These are phyloP conservation scores for Neocrepidodera transversa DNA, from an alignment of 2,888 invertebrate species.

Conservation along the genomic window DNA sequence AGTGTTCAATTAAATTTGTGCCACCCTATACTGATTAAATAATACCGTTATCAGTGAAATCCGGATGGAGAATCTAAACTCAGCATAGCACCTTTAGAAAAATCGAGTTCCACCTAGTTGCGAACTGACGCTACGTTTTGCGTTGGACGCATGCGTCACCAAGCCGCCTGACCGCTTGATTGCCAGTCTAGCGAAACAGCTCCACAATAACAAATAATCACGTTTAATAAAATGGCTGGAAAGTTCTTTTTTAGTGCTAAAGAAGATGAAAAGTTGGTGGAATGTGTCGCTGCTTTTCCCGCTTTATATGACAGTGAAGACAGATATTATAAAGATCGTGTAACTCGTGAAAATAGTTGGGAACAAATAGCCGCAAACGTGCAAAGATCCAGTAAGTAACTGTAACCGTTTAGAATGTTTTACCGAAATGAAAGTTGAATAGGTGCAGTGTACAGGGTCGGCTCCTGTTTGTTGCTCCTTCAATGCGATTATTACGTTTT, in stretches of 20 bases:
- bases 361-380: neutral
- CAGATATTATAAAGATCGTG: conserved; percentile 2
- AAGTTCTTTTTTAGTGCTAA: conserved; percentile 5
- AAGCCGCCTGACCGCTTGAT: neutral
- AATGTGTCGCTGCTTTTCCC: conserved; percentile 2
- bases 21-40: too few species aligned
- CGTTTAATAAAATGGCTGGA: neutral
- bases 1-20: too few species aligned
- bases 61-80: too few species aligned
- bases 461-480: too few species aligned
- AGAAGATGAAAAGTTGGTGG: conserved; percentile 7
- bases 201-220: neutral
- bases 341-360: conserved; percentile 1
- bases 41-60: too few species aligned
- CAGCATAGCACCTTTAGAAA: too few species aligned
- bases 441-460: too few species aligned
- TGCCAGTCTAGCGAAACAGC: neutral
- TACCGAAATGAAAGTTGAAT: too few species aligned
- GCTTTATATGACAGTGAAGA: neutral
- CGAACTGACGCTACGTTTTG: conserved; percentile 9
- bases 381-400: neutral
- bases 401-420: too few species aligned
- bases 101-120: neutral
- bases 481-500: too few species aligned
- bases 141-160: conserved; percentile 7